phyloP scores from a whole-genome alignment of 2,888 invertebrate genomes.

The Sisyra terminalis region DNA sequence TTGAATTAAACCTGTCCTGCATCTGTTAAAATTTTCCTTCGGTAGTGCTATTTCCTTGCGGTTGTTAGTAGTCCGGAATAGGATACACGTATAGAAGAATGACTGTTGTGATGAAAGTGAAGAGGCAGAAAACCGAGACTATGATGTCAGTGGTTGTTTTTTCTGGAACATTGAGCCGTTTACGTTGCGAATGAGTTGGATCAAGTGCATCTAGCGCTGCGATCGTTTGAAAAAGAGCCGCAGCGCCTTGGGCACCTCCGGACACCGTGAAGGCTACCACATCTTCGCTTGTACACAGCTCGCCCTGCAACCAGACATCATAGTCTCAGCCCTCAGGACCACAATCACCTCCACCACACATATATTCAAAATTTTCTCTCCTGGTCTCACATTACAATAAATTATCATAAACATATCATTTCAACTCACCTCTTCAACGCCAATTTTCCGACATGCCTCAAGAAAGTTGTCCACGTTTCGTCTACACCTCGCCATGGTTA shows the following conservation, averaged over 20 bases:
- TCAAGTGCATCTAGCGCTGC: conserved; percentile 22
- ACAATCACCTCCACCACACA: not conserved
- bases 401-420: not conserved
- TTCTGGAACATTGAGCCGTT: conserved; percentile 25
- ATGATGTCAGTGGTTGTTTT: conserved; percentile 24
- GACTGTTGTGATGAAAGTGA: conserved; percentile 30
- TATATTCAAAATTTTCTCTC: no score
- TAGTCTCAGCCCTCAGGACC: conserved; percentile 22
- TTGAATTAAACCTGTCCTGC: not conserved
- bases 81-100: conserved; percentile 30
- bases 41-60: not conserved
- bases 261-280: conserved; percentile 29
- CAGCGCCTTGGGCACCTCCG: conserved; percentile 18
- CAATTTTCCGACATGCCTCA: conserved; percentile 85
- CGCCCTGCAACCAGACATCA: conserved; percentile 37
- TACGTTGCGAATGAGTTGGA: conserved; percentile 24
- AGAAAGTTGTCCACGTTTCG: conserved; percentile 91
- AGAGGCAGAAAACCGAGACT: conserved; percentile 30
- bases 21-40: not conserved
- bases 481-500: conserved; percentile 88
- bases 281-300: conserved; percentile 37
- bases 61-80: conserved; percentile 24
- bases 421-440: conserved; percentile 77
- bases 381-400: no score
- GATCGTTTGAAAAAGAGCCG: conserved; percentile 24